phyloP scores from a whole-genome alignment of 2,797 vertebrate genomes.

The Onychomys torridus region DNA sequence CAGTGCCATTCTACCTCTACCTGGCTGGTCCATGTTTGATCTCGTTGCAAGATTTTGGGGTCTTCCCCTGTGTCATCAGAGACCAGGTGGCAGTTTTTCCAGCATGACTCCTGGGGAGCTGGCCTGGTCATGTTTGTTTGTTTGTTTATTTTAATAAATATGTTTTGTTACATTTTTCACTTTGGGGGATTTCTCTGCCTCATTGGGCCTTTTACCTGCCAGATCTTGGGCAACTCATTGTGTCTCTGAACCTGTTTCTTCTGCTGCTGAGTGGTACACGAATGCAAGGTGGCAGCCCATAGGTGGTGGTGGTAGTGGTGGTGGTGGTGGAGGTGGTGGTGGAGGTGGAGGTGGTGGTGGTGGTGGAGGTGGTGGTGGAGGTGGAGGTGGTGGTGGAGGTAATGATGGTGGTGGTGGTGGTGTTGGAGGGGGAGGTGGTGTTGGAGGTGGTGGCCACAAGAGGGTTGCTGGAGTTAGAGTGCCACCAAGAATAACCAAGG shows the following conservation, averaged over 20 bases:
- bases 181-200: not conserved
- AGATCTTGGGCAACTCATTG: not conserved
- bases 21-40: not conserved
- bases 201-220: not conserved
- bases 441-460: not conserved
- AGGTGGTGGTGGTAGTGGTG: no score
- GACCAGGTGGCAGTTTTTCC: conserved; percentile 49
- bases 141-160: conserved; percentile 50
- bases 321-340: no score
- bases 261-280: not conserved
- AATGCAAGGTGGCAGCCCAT: not conserved
- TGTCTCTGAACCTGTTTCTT: not conserved
- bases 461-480: not conserved
- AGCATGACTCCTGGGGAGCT: conserved; percentile 27
- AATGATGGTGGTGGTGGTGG: no score
- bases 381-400: no score
- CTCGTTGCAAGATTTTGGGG: not conserved
- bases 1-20: not conserved
- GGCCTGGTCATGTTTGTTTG: not conserved
- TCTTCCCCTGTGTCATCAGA: not conserved
- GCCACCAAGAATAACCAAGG: not conserved
- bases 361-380: no score
- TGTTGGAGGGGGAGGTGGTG: no score
- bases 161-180: conserved; percentile 57
- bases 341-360: no score